These are phyloP conservation scores for Lasioglossum oenotherae DNA, from an alignment of 2,888 invertebrate species.

Conservation along the genomic window DNA sequence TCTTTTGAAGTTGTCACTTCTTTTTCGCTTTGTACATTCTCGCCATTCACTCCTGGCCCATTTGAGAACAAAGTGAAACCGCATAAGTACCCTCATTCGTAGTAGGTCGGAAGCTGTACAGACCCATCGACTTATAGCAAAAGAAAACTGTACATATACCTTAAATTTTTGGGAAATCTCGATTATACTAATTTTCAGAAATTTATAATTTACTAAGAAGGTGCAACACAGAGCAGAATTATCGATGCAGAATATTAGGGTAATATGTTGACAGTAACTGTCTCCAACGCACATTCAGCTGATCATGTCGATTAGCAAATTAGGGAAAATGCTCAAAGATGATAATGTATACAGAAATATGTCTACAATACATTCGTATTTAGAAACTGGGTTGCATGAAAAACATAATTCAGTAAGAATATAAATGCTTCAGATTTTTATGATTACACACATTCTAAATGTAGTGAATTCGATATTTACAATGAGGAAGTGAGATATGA, in stretches of 20 bases:
- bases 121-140: background rate
- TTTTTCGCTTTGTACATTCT: background rate
- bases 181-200: background rate
- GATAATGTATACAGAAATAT: background rate
- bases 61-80: background rate
- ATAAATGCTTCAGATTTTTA: background rate
- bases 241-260: conserved; percentile 10
- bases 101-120: no score
- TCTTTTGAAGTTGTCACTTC: no score
- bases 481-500: background rate
- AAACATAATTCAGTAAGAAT: background rate
- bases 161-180: background rate
- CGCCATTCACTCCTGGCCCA: no score
- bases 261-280: conserved; percentile 10
- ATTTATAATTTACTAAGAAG: conserved; percentile 41
- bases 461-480: conserved; percentile 4
- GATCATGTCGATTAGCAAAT: conserved; percentile 1
- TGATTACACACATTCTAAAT: conserved; percentile 1
- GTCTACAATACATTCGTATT: background rate
- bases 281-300: conserved; percentile 25
- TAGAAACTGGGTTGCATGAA: background rate
- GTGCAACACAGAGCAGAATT: conserved; percentile 69
- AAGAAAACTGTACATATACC: background rate
- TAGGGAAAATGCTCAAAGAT: background rate
- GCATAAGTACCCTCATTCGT: no score